These are phyloP conservation scores for Physocephala rufipes DNA, from an alignment of 2,888 invertebrate genomes.

Conservation along the genomic window DNA sequence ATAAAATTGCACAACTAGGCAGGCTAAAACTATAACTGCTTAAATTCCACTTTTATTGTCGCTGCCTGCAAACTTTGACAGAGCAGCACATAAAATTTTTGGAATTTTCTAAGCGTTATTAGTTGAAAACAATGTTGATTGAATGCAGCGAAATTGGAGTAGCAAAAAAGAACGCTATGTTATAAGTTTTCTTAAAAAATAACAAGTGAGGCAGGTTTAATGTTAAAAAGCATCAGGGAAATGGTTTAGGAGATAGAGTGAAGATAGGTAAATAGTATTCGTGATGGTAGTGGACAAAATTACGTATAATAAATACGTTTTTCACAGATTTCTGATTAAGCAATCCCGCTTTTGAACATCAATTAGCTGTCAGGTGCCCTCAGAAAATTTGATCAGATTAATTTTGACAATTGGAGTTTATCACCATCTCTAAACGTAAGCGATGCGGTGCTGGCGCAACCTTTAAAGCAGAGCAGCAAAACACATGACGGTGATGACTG, in stretches of 20 bases:
- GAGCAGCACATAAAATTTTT: conserved; percentile 5
- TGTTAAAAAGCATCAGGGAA: conserved; percentile 4
- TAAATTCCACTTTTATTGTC: background rate
- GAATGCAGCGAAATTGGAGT: background rate
- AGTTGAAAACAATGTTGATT: background rate
- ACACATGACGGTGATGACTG: too few relatives aligned
- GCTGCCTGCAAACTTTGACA: background rate
- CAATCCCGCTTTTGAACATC: too few relatives aligned
- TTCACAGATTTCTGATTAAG: too few relatives aligned
- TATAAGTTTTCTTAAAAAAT: conserved; percentile 21
- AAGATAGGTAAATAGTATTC: background rate
- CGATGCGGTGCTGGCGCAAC: too few relatives aligned
- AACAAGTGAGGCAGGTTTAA: conserved; percentile 26
- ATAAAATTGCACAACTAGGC: background rate
- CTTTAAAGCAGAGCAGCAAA: too few relatives aligned
- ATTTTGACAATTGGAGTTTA: too few relatives aligned
- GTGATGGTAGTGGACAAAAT: background rate
- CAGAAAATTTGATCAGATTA: too few relatives aligned
- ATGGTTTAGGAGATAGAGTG: background rate
- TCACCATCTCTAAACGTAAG: too few relatives aligned
- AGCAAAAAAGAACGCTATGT: conserved; percentile 22
- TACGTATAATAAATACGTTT: too few relatives aligned
- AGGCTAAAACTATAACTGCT: background rate
- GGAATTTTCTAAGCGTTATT: conserved; percentile 11
- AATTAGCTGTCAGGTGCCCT: too few relatives aligned